Evolutionary conservation across 1,140 invertebrate genomes (phyloP).

Genomic region (Oedothorax gibbosus): DNA sequence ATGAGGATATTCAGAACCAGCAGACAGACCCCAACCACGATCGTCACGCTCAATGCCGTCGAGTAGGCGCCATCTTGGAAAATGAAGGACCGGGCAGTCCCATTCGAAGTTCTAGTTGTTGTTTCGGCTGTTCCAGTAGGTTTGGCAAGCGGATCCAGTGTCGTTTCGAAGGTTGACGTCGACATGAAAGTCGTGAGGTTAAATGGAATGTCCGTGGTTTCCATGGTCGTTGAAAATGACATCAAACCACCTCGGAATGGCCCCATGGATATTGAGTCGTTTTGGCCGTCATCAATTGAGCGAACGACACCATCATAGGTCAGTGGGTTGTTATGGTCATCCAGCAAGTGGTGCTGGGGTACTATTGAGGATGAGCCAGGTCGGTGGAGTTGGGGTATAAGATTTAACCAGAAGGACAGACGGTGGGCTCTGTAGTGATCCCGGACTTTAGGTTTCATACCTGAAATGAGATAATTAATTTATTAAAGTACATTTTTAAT

Average conservation of each 20-base stretch:
- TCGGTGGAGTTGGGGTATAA: conserved; percentile 85
- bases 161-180: not conserved
- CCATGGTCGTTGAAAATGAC: no score
- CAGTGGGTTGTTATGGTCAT: conserved; percentile 72
- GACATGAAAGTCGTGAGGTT: not conserved
- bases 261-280: conserved; percentile 68
- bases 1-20: conserved; percentile 91
- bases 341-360: conserved; percentile 84
- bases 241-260: not conserved
- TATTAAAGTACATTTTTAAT: no score
- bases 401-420: conserved; percentile 93
- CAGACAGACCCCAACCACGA: conserved; percentile 89
- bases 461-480: conserved; percentile 69
- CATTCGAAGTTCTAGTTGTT: not conserved
- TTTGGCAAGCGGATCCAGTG: not conserved
- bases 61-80: conserved; percentile 81
- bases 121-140: not conserved
- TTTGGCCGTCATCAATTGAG: conserved; percentile 72
- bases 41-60: conserved; percentile 89
- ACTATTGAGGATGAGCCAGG: conserved; percentile 81
- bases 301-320: conserved; percentile 70
- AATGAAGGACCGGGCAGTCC: not conserved
- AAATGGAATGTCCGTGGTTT: not conserved
- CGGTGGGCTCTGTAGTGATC: conserved; percentile 95
- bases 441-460: conserved; percentile 87